phyloP scores from a whole-genome alignment of 92 coral and sea anemone genomes.

The Parazoanthus atlanticus region DNA sequence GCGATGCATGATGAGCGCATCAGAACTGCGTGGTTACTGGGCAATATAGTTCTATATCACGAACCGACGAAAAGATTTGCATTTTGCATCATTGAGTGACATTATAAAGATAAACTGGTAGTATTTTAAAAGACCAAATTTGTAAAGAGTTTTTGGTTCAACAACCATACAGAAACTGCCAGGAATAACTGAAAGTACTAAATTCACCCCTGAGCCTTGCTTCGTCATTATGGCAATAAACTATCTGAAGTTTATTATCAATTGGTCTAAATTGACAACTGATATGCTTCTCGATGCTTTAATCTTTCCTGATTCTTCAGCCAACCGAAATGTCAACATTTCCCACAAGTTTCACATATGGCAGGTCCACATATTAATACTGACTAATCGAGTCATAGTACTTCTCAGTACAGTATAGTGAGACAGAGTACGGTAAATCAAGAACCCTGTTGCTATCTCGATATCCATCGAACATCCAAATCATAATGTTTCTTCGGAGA shows the following conservation, averaged over 20 bases:
- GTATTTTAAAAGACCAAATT: neutral
- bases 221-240: too few relatives aligned
- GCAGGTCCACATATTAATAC: too few relatives aligned
- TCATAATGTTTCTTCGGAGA: neutral
- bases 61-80: slow-evolving; percentile 16
- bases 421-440: too few relatives aligned
- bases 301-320: neutral
- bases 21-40: neutral
- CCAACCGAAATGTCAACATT: neutral
- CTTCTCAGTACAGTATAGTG: too few relatives aligned
- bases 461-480: neutral
- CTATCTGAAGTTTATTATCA: neutral
- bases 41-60: neutral
- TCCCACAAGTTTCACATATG: neutral
- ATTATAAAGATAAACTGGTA: neutral
- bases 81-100: slow-evolving; percentile 11
- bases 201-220: too few relatives aligned
- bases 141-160: neutral
- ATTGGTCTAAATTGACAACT: neutral
- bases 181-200: too few relatives aligned
- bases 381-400: too few relatives aligned
- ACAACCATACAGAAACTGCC: neutral
- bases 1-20: too few relatives aligned
- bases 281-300: neutral
- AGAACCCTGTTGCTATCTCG: neutral